Percentiles rank a stretch among this genome's conserved stretches.
Evolutionary conservation across 2,888 invertebrate species (phyloP).

Genomic region (Lobophora halterata): DNA sequence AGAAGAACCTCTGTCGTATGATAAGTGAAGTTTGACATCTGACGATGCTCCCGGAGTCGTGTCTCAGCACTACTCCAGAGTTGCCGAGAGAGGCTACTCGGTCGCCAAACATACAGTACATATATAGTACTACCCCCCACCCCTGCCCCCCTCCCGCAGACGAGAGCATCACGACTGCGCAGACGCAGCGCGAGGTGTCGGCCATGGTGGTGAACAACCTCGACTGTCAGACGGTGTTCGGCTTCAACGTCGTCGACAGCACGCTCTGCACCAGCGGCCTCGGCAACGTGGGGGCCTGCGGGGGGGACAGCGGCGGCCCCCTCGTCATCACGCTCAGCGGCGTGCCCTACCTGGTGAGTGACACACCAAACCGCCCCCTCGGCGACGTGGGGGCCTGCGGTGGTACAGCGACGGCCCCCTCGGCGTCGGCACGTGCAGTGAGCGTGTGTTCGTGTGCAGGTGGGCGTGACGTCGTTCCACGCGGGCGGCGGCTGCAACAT

Average conservation of each 20-base stretch:
- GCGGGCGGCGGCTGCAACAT: conserved; percentile 39
- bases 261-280: conserved; percentile 43
- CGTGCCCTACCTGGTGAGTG: conserved; percentile 28
- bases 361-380: not conserved
- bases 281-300: conserved; percentile 45
- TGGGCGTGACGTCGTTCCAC: conserved; percentile 49
- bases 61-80: too few relatives aligned
- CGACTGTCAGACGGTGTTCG: conserved; percentile 37
- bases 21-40: too few relatives aligned
- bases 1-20: too few relatives aligned
- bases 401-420: not conserved
- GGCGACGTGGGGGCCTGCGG: not conserved
- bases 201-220: conserved; percentile 46
- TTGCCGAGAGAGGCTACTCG: too few relatives aligned
- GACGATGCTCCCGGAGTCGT: too few relatives aligned
- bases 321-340: conserved; percentile 25
- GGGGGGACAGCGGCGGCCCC: conserved; percentile 45
- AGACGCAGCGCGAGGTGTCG: conserved; percentile 52
- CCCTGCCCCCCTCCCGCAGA: too few relatives aligned
- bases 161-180: conserved; percentile 26
- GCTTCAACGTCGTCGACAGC: conserved; percentile 30
- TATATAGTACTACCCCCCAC: not conserved
- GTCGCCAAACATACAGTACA: not conserved
- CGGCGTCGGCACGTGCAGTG: not conserved
- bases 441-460: conserved; percentile 30